phyloP scores from a whole-genome alignment of 2,797 vertebrate species.

The Sebastes variabilis region DNA sequence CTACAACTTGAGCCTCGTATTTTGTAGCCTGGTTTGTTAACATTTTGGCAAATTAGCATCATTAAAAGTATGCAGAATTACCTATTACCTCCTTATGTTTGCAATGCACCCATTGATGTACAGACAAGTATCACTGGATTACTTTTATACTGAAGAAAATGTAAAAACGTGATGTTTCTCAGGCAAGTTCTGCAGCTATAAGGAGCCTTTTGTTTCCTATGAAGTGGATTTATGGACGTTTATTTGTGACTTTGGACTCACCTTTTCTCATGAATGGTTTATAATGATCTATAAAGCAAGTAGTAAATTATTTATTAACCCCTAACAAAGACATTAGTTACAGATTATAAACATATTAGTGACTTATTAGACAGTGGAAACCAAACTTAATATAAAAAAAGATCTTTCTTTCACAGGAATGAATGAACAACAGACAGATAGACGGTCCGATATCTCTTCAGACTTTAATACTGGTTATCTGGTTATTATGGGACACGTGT shows the following conservation, averaged over 20 bases:
- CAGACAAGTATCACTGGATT: background rate
- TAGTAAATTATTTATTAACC: background rate
- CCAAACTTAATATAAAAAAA: background rate
- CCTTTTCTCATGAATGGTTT: background rate
- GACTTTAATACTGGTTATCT: slow-evolving; percentile 24
- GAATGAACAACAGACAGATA: background rate
- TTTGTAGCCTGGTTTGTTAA: background rate
- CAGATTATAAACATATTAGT: background rate
- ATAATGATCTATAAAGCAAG: background rate
- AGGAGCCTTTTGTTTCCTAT: background rate
- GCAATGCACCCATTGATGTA: too few species aligned
- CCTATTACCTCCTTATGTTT: background rate
- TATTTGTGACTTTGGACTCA: background rate
- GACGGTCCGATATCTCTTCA: background rate
- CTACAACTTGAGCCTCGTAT: background rate
- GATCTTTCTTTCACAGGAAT: background rate
- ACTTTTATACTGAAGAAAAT: background rate
- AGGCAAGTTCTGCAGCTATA: background rate
- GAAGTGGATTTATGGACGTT: background rate
- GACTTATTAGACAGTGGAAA: background rate
- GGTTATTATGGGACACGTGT: slow-evolving; percentile 17
- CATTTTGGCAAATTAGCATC: background rate
- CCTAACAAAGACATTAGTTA: background rate
- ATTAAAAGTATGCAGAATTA: background rate
- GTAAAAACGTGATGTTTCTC: background rate